Conservation (phyloP, 2,797 vertebrate species). For the Pseudochirops corinnae region DNA sequence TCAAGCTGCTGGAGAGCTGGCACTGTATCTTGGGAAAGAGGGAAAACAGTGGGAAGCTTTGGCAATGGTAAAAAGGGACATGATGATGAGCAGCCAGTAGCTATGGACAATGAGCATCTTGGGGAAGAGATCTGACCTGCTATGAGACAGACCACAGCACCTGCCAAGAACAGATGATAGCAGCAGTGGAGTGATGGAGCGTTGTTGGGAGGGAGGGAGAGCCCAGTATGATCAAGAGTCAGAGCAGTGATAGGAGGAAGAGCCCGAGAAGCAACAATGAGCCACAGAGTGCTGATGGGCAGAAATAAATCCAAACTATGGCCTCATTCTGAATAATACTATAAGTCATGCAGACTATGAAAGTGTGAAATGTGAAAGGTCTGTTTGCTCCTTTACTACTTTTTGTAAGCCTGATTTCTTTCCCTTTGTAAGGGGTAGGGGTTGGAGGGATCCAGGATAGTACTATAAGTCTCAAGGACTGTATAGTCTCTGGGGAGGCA, state of each 20-base stretch:
- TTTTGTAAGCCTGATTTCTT: not conserved
- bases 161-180: not conserved
- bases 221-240: not conserved
- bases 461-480: not conserved
- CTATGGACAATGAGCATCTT: not conserved
- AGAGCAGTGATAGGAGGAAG: not conserved
- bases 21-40: not conserved
- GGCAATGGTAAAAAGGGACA: not conserved
- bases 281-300: not conserved
- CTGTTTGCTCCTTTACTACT: not conserved
- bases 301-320: not conserved
- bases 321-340: not conserved
- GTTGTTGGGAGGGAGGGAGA: not conserved
- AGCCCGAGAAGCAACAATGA: not conserved
- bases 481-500: not conserved
- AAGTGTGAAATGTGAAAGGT: not conserved
- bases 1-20: constrained; percentile 9
- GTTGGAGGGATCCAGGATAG: not conserved
- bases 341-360: not conserved
- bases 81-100: not conserved
- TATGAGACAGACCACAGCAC: not conserved
- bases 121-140: not conserved
- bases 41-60: not conserved
- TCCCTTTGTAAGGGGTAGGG: not conserved
- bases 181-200: not conserved